Conservation (phyloP, 2,888 invertebrate species). For the Nycteola revayana region DNA sequence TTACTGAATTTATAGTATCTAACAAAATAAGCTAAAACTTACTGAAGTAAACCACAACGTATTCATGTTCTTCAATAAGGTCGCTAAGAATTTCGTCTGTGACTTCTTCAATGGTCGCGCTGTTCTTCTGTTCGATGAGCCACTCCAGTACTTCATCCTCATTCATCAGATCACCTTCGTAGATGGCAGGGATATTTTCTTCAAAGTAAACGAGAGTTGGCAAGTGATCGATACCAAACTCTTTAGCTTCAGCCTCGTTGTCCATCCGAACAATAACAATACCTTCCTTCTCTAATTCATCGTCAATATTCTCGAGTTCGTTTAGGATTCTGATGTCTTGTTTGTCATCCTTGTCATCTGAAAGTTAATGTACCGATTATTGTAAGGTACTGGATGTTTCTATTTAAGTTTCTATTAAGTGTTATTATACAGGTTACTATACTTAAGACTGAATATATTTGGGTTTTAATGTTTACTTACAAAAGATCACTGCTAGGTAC, state of each 20-base stretch:
- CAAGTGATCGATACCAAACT: constrained; percentile 94
- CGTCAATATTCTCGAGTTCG: constrained; percentile 95
- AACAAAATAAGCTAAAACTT: no score
- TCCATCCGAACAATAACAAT: constrained; percentile 95
- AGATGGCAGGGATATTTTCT: constrained; percentile 94
- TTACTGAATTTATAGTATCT: no score
- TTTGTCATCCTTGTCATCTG: constrained; percentile 94
- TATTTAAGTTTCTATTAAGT: no score
- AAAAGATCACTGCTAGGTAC: constrained; percentile 94
- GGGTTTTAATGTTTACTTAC: no score
- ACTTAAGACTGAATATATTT: no score
- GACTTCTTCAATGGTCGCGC: constrained; percentile 96
- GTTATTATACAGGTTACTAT: no score
- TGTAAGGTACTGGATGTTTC: no score
- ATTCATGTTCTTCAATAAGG: constrained; percentile 94
- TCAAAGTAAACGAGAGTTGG: constrained; percentile 94
- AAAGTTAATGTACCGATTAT: no score
- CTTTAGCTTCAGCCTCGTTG: constrained; percentile 94
- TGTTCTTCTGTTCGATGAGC: constrained; percentile 93
- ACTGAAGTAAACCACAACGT: constrained; percentile 97
- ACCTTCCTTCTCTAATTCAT: constrained; percentile 93
- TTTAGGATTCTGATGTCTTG: constrained; percentile 93
- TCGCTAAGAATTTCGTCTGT: constrained; percentile 94
- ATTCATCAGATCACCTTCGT: constrained; percentile 95
- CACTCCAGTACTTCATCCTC: constrained; percentile 96